Percentiles rank a stretch among this genome's conserved stretches.
These are phyloP conservation scores for Nipponacmea schrenckii DNA, from an alignment of 2,888 invertebrate genomes.

Conservation along the genomic window DNA sequence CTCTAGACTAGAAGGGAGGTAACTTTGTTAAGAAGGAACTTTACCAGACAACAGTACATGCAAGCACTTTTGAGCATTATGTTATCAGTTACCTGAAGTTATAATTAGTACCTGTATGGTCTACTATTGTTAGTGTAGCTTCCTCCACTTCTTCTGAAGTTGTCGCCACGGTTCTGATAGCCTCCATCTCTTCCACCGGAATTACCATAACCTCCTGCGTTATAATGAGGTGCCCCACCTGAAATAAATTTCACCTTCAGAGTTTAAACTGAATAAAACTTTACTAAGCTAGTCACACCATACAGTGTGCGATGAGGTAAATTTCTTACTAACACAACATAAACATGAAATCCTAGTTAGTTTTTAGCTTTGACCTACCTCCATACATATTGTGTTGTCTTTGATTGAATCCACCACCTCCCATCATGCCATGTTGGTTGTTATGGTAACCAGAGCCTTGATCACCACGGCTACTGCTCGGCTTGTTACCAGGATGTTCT, in stretches of 20 bases:
- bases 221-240: background rate
- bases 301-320: background rate
- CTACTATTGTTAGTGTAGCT: constrained; percentile 21
- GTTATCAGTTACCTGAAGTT: too few relatives aligned
- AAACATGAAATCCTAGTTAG: too few relatives aligned
- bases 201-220: constrained; percentile 20
- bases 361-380: constrained; percentile 32
- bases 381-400: constrained; percentile 47
- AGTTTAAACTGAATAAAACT: too few relatives aligned
- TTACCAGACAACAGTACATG: too few relatives aligned
- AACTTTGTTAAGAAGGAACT: too few relatives aligned
- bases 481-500: constrained; percentile 72
- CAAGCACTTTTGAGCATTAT: too few relatives aligned
- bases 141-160: constrained; percentile 14
- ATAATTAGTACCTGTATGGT: constrained; percentile 31
- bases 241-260: background rate
- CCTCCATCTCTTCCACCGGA: constrained; percentile 19
- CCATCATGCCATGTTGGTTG: constrained; percentile 39
- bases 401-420: constrained; percentile 52
- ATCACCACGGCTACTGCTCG: constrained; percentile 57
- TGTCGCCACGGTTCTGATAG: constrained; percentile 16
- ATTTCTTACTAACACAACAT: constrained; percentile 7
- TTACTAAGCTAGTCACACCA: too few relatives aligned
- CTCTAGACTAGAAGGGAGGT: too few relatives aligned
- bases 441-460: constrained; percentile 16